Conservation (phyloP, 2,888 invertebrate species). For the Leptinotarsa peninsularis region DNA sequence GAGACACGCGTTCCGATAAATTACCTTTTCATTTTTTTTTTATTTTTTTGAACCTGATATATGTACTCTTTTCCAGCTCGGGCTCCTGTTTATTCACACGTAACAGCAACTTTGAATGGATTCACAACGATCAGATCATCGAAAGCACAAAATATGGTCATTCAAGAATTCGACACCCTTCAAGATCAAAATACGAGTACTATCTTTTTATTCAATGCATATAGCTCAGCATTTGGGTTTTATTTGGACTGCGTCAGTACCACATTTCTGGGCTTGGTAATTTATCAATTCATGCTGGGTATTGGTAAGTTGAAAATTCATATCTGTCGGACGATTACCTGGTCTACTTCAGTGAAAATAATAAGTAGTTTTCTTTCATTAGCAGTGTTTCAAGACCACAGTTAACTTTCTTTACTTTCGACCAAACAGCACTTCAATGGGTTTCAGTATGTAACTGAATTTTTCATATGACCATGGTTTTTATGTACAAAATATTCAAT, state of each 20-base stretch:
- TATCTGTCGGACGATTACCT: no score
- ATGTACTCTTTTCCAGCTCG: constrained; percentile 69
- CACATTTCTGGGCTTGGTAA: constrained; percentile 71
- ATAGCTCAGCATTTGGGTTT: constrained; percentile 70
- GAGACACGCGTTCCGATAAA: no score
- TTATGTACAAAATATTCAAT: no score
- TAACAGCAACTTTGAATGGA: constrained; percentile 87
- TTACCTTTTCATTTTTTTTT: no score
- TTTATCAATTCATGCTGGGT: constrained; percentile 73
- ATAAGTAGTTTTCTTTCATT: no score
- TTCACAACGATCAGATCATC: constrained; percentile 88
- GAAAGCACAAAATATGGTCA: constrained; percentile 77
- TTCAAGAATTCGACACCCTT: constrained; percentile 78
- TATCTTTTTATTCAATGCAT: constrained; percentile 71
- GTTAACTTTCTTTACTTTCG: no score
- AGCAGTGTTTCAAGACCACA: no score
- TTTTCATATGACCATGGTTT: no score
- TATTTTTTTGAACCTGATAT: no score
- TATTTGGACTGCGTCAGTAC: constrained; percentile 75
- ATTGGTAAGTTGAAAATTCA: constrained; percentile 65
- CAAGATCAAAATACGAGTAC: constrained; percentile 77
- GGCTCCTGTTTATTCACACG: constrained; percentile 91
- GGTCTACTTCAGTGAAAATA: no score
- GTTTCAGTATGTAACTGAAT: no score
- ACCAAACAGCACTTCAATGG: no score